A percentile compares a stretch with the other conserved stretches of the same genome.
These are phyloP conservation scores for Xerus rutilus DNA, from an alignment of 2,797 vertebrate species.

Conservation along the genomic window DNA sequence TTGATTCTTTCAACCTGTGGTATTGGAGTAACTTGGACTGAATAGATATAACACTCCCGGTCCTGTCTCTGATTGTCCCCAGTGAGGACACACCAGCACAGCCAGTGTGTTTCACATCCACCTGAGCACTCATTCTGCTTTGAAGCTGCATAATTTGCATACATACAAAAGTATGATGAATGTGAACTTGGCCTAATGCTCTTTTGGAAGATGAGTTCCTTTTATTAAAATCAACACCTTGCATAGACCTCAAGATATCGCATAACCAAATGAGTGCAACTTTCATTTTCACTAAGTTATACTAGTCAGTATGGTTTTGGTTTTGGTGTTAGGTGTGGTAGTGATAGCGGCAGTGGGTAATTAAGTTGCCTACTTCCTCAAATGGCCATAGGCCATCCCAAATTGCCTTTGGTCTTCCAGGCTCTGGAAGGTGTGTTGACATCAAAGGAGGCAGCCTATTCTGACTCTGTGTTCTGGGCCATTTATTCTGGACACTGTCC, in stretches of 20 bases:
- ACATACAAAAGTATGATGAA: not conserved
- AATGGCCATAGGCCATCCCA: not conserved
- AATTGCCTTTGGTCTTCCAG: not conserved
- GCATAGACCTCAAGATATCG: not conserved
- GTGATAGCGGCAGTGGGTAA: too few relatives aligned
- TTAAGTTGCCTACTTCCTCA: not conserved
- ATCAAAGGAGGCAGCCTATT: not conserved
- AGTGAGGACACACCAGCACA: not conserved
- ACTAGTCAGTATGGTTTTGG: not conserved
- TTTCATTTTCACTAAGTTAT: not conserved
- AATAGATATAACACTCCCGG: not conserved
- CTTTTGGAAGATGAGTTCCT: not conserved
- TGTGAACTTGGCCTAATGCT: not conserved
- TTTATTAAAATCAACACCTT: not conserved
- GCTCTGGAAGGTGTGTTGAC: not conserved
- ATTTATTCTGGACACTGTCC: not conserved
- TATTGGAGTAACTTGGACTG: fast-evolving
- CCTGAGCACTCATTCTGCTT: not conserved
- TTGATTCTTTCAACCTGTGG: not conserved
- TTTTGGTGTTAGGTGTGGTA: not conserved
- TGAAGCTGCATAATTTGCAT: not conserved
- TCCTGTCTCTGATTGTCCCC: not conserved
- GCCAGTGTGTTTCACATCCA: not conserved
- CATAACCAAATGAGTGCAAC: not conserved
- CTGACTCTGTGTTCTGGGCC: not conserved